phyloP scores from a whole-genome alignment of 2,888 invertebrate species.

The Tanypteryx hageni region DNA sequence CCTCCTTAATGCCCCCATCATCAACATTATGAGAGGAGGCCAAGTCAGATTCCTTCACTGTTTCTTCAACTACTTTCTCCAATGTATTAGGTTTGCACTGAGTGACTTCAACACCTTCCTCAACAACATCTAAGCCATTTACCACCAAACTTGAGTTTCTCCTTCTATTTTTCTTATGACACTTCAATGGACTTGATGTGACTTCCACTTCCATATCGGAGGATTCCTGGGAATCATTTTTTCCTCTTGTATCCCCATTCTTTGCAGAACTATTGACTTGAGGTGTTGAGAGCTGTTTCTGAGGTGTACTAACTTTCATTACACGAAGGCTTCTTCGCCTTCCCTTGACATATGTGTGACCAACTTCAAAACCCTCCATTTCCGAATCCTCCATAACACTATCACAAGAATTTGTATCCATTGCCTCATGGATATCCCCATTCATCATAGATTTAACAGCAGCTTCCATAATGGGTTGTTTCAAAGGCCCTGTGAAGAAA shows the following conservation, averaged over 20 bases:
- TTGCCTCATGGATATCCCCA: not conserved
- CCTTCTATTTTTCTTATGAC: not conserved
- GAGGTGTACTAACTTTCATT: conserved; percentile 13
- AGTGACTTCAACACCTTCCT: not conserved
- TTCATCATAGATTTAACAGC: conserved; percentile 15
- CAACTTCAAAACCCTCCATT: conserved; percentile 40
- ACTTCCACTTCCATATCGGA: not conserved
- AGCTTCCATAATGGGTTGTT: not conserved
- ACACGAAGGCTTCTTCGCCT: conserved; percentile 57
- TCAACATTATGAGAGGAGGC: too few species aligned
- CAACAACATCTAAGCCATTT: not conserved
- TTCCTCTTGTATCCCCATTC: not conserved
- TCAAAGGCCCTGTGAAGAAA: not conserved
- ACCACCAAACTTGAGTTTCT: conserved; percentile 28
- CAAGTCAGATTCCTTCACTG: not conserved
- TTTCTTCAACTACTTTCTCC: not conserved
- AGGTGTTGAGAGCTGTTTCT: not conserved
- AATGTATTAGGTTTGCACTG: not conserved
- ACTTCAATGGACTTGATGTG: not conserved
- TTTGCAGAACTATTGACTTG: not conserved
- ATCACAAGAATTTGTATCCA: not conserved
- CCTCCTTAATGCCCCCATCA: not conserved
- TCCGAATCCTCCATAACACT: not conserved
- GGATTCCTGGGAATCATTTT: not conserved
- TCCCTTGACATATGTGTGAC: conserved; percentile 45